Percentiles rank a stretch among this genome's conserved stretches.
These are phyloP conservation scores for Lasioglossum leucozonium DNA, from an alignment of 2,888 invertebrate genomes.

Conservation along the genomic window DNA sequence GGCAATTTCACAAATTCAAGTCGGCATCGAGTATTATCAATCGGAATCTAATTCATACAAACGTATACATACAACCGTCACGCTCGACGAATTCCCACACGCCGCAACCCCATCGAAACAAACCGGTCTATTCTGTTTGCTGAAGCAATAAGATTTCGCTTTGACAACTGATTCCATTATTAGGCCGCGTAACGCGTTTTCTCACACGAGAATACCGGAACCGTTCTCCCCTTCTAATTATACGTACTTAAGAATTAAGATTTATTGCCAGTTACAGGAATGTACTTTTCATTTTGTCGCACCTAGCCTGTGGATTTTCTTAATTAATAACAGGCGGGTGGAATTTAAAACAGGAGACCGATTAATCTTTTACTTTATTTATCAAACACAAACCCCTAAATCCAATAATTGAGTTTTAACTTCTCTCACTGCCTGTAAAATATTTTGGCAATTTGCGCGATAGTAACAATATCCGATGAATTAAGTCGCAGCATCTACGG, in stretches of 20 bases:
- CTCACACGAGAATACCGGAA: neutral
- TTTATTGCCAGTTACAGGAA: neutral
- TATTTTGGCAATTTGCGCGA: neutral
- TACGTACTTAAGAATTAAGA: no score
- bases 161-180: neutral
- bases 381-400: no score
- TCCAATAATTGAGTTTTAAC: no score
- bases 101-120: slow-evolving; percentile 13
- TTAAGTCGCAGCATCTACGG: neutral
- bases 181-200: neutral
- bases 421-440: no score
- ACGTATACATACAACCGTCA: neutral
- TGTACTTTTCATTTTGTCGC: neutral
- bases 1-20: slow-evolving; percentile 60
- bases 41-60: slow-evolving; percentile 48
- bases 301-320: neutral
- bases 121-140: neutral
- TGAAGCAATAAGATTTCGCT: neutral
- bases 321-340: neutral
- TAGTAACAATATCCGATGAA: neutral
- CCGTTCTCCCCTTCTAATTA: neutral
- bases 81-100: slow-evolving; percentile 34
- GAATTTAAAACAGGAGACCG: no score
- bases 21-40: slow-evolving; percentile 48
- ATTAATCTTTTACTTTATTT: no score